phyloP scores from a whole-genome alignment of 2,113 vertebrate genomes.

The Alethe castanea region DNA sequence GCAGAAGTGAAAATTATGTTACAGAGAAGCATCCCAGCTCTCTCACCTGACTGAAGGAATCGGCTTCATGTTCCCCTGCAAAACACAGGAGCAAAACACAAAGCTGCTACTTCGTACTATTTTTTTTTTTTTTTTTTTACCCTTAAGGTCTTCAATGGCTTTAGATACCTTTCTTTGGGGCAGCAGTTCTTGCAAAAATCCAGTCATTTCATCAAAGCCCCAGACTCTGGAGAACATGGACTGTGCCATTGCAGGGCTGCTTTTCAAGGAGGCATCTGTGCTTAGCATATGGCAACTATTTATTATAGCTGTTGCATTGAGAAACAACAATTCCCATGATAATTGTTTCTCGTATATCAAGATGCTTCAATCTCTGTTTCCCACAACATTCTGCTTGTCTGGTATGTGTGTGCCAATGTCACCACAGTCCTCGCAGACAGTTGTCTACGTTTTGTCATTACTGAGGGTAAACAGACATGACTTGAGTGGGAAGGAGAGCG shows the following conservation, averaged over 20 bases:
- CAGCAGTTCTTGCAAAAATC: conserved; percentile 43
- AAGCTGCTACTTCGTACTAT: not conserved
- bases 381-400: conserved; percentile 76
- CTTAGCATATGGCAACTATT: conserved; percentile 81
- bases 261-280: conserved; percentile 78
- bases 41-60: not conserved
- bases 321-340: conserved; percentile 78
- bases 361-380: conserved; percentile 72
- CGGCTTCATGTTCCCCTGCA: not conserved
- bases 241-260: conserved; percentile 64
- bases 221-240: conserved; percentile 60
- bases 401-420: conserved; percentile 70
- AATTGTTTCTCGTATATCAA: conserved; percentile 76
- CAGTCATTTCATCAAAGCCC: conserved; percentile 51
- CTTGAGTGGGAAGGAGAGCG: conserved; percentile 68
- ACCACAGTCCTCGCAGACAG: conserved; percentile 67
- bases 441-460: conserved; percentile 72
- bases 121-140: not conserved
- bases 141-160: not conserved
- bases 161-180: conserved; percentile 30
- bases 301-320: conserved; percentile 76
- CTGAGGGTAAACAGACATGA: conserved; percentile 76
- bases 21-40: not conserved
- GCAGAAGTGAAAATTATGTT: not conserved
- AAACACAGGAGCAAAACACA: not conserved